These are phyloP conservation scores for Tiliacea aurago DNA, from an alignment of 2,888 invertebrate species.

Conservation along the genomic window DNA sequence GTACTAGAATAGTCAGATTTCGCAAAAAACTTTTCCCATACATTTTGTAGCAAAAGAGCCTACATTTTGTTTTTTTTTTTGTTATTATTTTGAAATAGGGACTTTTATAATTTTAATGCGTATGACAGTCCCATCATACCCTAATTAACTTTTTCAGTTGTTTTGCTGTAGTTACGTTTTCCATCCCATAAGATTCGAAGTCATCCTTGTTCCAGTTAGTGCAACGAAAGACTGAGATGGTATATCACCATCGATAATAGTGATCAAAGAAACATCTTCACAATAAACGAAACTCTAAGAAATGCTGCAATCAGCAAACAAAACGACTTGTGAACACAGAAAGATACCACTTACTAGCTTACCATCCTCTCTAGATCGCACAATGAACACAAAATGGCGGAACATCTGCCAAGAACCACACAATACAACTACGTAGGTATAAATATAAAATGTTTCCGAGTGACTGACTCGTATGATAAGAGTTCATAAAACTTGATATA, in stretches of 20 bases:
- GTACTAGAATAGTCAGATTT: no score
- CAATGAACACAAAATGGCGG: background rate
- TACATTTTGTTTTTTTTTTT: no score
- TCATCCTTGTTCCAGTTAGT: no score
- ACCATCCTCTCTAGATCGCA: background rate
- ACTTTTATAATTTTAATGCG: no score
- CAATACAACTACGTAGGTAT: background rate
- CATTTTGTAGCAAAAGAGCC: no score
- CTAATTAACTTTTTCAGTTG: no score
- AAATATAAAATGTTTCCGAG: background rate
- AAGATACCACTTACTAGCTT: slow-evolving; percentile 17
- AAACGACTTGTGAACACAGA: background rate
- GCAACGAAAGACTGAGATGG: no score
- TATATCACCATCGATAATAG: background rate
- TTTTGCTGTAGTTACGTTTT: background rate
- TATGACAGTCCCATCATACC: no score
- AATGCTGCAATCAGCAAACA: slow-evolving; percentile 4
- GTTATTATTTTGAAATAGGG: no score
- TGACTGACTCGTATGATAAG: background rate
- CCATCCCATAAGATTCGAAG: no score
- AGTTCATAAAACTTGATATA: background rate
- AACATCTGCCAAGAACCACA: slow-evolving; percentile 24
- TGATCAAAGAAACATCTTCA: background rate
- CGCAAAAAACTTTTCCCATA: no score
- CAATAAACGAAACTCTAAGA: background rate